Evolutionary conservation across 2,113 vertebrate species (phyloP).

Genomic region (Piaya cayana): DNA sequence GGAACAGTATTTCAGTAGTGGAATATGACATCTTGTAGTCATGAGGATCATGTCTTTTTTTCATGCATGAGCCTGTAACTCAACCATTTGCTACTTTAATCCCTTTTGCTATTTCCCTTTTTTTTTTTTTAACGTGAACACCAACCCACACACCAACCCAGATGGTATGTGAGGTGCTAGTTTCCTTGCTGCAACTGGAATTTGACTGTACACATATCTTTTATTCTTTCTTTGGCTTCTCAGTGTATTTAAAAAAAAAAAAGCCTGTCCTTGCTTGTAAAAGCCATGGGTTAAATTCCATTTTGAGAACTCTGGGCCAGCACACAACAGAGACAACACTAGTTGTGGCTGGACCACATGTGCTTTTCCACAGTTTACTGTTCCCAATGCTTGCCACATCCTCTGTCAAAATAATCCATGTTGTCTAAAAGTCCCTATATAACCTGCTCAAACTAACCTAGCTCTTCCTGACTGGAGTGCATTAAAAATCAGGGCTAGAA

Average conservation of each 20-base stretch:
- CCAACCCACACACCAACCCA: accelerated
- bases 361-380: not conserved
- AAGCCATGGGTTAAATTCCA: not conserved
- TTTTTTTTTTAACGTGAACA: not conserved
- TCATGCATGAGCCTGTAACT: not conserved
- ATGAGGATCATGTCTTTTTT: not conserved
- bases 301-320: not conserved
- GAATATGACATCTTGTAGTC: not conserved
- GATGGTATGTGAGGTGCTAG: not conserved
- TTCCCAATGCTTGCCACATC: not conserved
- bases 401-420: not conserved
- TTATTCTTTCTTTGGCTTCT: not conserved
- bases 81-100: not conserved
- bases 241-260: not conserved
- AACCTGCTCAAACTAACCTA: not conserved
- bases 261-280: not conserved
- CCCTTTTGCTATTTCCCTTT: not conserved
- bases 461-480: not conserved
- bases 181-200: not conserved
- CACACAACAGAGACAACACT: not conserved
- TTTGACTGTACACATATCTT: not conserved
- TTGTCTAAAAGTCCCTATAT: not conserved
- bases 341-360: not conserved
- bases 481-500: not conserved
- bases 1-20: not conserved